Evolutionary conservation across 1,140 invertebrate genomes (phyloP).

Genomic region (Heliconius hewitsoni): DNA sequence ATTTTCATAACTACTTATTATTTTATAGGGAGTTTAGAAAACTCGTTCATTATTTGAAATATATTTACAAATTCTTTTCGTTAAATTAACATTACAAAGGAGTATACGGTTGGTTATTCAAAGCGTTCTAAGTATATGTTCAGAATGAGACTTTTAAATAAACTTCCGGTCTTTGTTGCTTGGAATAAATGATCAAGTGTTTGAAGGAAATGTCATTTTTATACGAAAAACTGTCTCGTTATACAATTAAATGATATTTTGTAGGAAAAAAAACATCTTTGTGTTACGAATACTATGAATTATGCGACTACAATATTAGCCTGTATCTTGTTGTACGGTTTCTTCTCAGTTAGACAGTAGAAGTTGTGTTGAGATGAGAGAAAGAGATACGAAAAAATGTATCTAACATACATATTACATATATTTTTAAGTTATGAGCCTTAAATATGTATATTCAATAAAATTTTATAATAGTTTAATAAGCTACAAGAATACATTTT

Average conservation of each 20-base stretch:
- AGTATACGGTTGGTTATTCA: neutral
- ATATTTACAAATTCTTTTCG: neutral
- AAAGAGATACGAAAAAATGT: too few relatives aligned
- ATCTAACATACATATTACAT: too few relatives aligned
- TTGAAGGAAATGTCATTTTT: neutral
- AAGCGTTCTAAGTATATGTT: neutral
- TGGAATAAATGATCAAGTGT: neutral
- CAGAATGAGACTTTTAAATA: neutral
- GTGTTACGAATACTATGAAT: neutral
- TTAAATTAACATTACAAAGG: constrained; percentile 1
- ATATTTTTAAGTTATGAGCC: too few relatives aligned
- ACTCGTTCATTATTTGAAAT: neutral
- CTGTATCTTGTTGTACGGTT: too few relatives aligned
- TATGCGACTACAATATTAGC: too few relatives aligned
- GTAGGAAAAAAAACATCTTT: neutral
- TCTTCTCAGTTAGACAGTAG: too few relatives aligned
- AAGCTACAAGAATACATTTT: too few relatives aligned
- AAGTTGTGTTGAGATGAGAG: too few relatives aligned
- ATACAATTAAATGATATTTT: neutral
- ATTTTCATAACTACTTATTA: neutral
- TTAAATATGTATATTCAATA: too few relatives aligned
- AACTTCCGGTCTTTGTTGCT: neutral
- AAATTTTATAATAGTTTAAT: too few relatives aligned
- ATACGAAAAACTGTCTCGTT: neutral
- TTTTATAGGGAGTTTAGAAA: neutral